Evolutionary conservation across 2,797 vertebrate genomes (phyloP).

Genomic region (Trachops cirrhosus): DNA sequence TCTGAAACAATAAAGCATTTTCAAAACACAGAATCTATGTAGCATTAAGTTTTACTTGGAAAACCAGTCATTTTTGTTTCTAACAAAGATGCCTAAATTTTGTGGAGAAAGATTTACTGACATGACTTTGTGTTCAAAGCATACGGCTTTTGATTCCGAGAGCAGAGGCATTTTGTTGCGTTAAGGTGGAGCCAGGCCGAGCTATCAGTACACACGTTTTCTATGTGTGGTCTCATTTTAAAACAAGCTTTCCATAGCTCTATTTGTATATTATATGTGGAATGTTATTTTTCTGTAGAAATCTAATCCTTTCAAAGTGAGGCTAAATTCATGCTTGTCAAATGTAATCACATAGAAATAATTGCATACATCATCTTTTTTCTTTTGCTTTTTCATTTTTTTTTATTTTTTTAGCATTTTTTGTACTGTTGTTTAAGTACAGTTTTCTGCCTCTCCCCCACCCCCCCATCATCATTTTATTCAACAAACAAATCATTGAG

Average conservation of each 20-base stretch:
- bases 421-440: too few species aligned
- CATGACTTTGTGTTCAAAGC: not conserved
- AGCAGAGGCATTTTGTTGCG: not conserved
- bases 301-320: not conserved
- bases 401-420: too few species aligned
- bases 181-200: not conserved
- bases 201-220: not conserved
- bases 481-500: not conserved
- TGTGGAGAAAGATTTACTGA: not conserved
- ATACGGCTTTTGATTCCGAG: not conserved
- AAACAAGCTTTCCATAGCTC: not conserved
- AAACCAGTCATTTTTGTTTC: not conserved
- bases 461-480: not conserved
- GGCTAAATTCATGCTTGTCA: not conserved
- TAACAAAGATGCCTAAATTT: not conserved
- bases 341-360: not conserved
- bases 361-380: not conserved
- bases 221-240: not conserved
- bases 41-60: not conserved
- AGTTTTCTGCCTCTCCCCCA: too few species aligned
- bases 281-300: not conserved
- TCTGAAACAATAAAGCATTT: not conserved
- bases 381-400: too few species aligned
- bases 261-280: not conserved
- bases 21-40: not conserved